Evolutionary conservation across 2,888 invertebrate genomes (phyloP), one percentile per base, ranked within the genome.

Genomic region (Stenurella melanura): DNA sequence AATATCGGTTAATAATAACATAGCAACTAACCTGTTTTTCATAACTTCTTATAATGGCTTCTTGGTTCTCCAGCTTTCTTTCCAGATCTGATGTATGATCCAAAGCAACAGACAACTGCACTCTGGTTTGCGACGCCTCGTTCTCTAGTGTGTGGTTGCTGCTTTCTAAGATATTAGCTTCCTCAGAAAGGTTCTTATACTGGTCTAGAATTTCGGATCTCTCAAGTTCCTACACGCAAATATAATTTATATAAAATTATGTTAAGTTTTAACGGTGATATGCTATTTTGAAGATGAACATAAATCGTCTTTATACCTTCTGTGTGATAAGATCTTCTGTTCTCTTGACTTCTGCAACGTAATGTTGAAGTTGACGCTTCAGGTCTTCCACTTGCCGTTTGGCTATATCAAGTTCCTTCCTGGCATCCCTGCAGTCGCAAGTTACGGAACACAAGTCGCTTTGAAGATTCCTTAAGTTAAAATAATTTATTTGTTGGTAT

Each of bases 161-260:
- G 82, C 92, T 95, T 90, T 96, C 96, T 79, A 96, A 89, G 77
- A 93, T 91, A 69, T 94, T 94, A 3, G 95, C 95, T 89, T 96
- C 96, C 77, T 94, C 92, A 71, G 94, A 95, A 26, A 96, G 90
- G 86, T 93, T 94, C 78, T 94, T 93, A 89, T 95, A 96, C 83
- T 96, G 94, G 85, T 96, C 95, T 83, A 96, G 87, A 93, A 96
- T 93, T 87, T 95, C 95, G 76, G 93, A 93, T 75, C 96, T 91
- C 89, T 96, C 96, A 77, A 93, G 92, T 90, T 96, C 96, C 93
- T 96, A 90, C 50, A 42, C 81, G 83, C 12, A 73, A 71, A 74
- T 54, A 72, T 34, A 30, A n/a, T 50, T 50, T 15, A 15, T n/a
- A 15, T 12, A 50, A 50, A 4, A 3, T 42, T 42, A 12, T 0